Evolutionary conservation across 1,140 invertebrate species (phyloP), one percentile per base, ranked within the genome.

Genomic region (Zaprionus inermis): DNA sequence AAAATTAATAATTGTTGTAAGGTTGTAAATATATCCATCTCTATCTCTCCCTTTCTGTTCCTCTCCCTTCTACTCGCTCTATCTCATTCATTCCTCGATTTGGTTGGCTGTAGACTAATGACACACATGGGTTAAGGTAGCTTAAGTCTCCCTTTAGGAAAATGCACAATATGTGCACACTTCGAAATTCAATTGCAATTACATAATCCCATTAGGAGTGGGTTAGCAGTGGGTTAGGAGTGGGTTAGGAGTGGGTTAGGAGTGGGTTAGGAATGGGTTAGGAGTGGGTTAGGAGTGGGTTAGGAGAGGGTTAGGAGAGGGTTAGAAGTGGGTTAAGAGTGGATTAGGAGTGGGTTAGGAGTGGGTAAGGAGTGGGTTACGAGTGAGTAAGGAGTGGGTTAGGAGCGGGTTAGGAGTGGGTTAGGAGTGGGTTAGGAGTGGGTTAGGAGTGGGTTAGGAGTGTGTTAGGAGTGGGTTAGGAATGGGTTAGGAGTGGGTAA

Each of bases 101-200:
- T 20, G 9, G 44, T 46, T 20, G 44, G 1, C 1, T 24, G 4
- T 1, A 16, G 41, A 12, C 9, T 18, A 18, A 16, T 46, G 41
- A 11, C 44, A 20, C 18, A 46, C 18, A 46, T 20, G 16, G 44
- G 44, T 46, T 5, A 20, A 10, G 44, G 44, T 22, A 22, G 44
- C 44, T 14, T 64, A 22, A 22, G 7, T 38, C 18, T 41, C 7
- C 16, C 38, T 9, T 55, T n/a, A 38, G 38, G 12, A 32, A 38
- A 38, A 51, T 71, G 24, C 52, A 30, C 38, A 51, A 77, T 81
- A 44, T 68, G 20, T 44, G 32, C 66, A 44, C 56, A 18, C n/a
- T 44, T 44, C 38, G 16, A 44, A 60, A 66, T 72, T 73, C 67
- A 65, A 69, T 81, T 65, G 52, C 78, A 80, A 79, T 79, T 79